Base-by-base conservation (phyloP, 2,797 vertebrate genomes). In the Argyrosomus regius region DNA sequence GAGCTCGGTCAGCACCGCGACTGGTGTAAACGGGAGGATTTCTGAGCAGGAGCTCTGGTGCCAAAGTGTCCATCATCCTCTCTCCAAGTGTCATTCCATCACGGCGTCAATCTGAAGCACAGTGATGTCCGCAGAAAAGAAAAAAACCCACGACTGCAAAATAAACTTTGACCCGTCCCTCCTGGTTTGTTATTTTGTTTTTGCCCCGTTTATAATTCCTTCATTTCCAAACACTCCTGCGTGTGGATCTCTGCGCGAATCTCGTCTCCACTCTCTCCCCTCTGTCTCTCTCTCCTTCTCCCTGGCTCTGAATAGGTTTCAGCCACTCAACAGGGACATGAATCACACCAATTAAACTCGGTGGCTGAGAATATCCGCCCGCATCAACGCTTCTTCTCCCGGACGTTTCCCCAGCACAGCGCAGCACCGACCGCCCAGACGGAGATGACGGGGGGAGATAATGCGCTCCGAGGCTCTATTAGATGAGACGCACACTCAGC, bases 371-470 rank as follows among this genome's bases (percentile, higher is more conserved):
- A 89, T 87, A 85, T 87, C 86, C 86, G 75, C 75, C 70, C 41
- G 28, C 77, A 58, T 83, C 79, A 63, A 52, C 78, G 77, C 82
- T 20, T 77, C 77, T 65, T 77, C 77, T 81, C 66, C 69, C 43
- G 81, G 58, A 72, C 82, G 91, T 84, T 72, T 90, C 82, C n/a
- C 56, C 72, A 24, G 70, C 82, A 31, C 70, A 46, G 79, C 71
- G 72, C 82, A 71, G 80, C 80, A 76, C 82, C 80, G 69, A 90
- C 88, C 52, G 93, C 93, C 76, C 93, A 89, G 71, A 63, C 91
- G 83, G 63, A 89, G 95, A 94, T 84, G 93, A 93, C 89, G 87
- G 80, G 86, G 35, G 86, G 89, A 87, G 94, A 93, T 90, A 92
- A 91, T 61, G 90, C 92, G 93, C 93, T 87, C 87, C 91, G 87